Percentiles rank a stretch among this genome's conserved stretches.
phyloP scores from a whole-genome alignment of 2,113 vertebrate genomes.

The Hippocampus mohnikei region DNA sequence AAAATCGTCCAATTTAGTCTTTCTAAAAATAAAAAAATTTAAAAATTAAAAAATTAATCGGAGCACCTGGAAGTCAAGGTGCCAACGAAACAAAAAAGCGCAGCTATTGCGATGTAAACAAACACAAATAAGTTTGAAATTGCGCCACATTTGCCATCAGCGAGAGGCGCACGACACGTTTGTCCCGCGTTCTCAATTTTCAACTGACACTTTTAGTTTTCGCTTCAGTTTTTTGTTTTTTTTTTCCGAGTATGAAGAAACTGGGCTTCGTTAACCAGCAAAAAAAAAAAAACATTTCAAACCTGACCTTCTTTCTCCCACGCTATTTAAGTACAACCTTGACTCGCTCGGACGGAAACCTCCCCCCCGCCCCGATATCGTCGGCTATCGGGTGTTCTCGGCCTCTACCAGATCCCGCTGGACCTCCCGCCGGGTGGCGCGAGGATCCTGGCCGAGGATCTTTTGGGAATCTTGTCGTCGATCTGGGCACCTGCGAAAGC shows the following conservation, averaged over 20 bases:
- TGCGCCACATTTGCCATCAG: constrained; percentile 31
- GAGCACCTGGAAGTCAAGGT: background rate
- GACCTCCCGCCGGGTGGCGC: constrained; percentile 92
- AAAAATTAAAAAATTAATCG: background rate
- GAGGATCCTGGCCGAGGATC: constrained; percentile 88
- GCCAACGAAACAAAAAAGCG: constrained; percentile 11
- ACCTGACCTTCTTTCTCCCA: constrained; percentile 27
- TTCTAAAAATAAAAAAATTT: no score
- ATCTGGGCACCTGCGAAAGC: constrained; percentile 83
- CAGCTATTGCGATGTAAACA: constrained; percentile 34
- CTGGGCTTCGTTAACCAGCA: constrained; percentile 31
- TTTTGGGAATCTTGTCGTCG: constrained; percentile 92
- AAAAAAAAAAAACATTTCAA: constrained; percentile 26
- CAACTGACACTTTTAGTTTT: background rate
- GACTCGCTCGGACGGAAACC: constrained; percentile 19
- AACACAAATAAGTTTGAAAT: constrained; percentile 39
- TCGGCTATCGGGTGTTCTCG: constrained; percentile 5
- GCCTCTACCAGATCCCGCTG: constrained; percentile 88
- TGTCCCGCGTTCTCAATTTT: no score
- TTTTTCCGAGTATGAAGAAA: constrained; percentile 22
- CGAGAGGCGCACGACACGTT: background rate
- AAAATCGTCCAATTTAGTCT: no score
- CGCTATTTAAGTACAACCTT: constrained; percentile 34
- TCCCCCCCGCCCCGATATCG: constrained; percentile 16
- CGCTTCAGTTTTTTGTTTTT: no score